phyloP scores from a whole-genome alignment of 2,113 vertebrate species.

The Macrotus californicus region DNA sequence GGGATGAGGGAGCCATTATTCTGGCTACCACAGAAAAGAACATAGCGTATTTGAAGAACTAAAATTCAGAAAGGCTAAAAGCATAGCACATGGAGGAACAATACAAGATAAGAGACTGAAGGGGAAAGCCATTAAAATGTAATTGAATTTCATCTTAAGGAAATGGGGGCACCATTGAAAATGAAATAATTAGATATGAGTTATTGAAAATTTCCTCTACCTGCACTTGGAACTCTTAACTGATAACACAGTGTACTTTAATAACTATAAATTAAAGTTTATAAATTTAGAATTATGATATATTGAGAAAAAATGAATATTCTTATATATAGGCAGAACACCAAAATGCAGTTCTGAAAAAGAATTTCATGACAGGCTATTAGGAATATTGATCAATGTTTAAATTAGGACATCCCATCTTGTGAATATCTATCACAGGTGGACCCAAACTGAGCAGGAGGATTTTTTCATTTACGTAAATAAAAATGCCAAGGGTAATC shows the following conservation, averaged over 20 bases:
- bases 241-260: background rate
- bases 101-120: background rate
- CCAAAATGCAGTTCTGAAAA: background rate
- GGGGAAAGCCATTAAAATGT: background rate
- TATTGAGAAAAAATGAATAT: background rate
- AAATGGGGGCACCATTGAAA: background rate
- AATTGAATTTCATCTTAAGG: background rate
- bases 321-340: background rate
- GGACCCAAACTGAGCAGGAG: background rate
- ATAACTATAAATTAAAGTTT: conserved; percentile 3
- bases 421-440: background rate
- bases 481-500: background rate
- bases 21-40: background rate
- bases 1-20: fast-evolving
- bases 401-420: background rate
- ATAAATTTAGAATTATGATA: conserved; percentile 33
- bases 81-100: background rate
- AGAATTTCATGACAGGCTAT: background rate
- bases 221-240: background rate
- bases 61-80: background rate
- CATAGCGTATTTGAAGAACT: background rate
- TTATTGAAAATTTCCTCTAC: background rate
- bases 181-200: conserved; percentile 8
- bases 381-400: background rate
- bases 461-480: background rate